Evolutionary conservation across 2,113 vertebrate species (phyloP).

Genomic region (Corydoras sp.): DNA sequence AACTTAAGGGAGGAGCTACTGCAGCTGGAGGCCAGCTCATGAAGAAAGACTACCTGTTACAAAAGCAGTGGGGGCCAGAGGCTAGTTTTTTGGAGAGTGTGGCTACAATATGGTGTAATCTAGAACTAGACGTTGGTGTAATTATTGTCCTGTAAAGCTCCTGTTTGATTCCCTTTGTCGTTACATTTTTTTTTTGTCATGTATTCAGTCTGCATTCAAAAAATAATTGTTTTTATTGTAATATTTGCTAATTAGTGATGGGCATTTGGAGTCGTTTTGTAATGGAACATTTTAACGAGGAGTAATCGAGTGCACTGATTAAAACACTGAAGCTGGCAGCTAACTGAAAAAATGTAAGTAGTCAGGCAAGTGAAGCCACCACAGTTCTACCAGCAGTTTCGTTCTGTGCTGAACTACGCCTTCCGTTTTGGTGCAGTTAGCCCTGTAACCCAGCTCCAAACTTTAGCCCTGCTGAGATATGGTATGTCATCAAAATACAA

Average conservation of each 20-base stretch:
- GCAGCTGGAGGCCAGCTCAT: conserved; percentile 72
- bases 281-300: not conserved
- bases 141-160: conserved; percentile 19
- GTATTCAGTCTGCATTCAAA: not conserved
- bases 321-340: too few species aligned
- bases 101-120: conserved; percentile 6
- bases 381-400: too few species aligned
- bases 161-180: not conserved
- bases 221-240: conserved; percentile 8
- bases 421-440: too few species aligned
- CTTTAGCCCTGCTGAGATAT: too few species aligned
- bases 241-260: not conserved
- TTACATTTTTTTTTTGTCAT: too few species aligned
- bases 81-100: conserved; percentile 6
- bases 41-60: conserved; percentile 45
- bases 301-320: too few species aligned
- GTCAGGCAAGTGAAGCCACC: too few species aligned
- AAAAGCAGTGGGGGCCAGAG: conserved; percentile 5
- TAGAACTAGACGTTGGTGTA: conserved; percentile 25
- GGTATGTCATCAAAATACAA: too few species aligned
- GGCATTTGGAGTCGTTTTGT: not conserved
- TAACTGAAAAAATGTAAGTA: too few species aligned
- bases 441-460: too few species aligned
- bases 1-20: conserved; percentile 72
- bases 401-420: too few species aligned